Evolutionary conservation across 2,888 invertebrate genomes (phyloP).

Genomic region (Eupithecia insigniata): DNA sequence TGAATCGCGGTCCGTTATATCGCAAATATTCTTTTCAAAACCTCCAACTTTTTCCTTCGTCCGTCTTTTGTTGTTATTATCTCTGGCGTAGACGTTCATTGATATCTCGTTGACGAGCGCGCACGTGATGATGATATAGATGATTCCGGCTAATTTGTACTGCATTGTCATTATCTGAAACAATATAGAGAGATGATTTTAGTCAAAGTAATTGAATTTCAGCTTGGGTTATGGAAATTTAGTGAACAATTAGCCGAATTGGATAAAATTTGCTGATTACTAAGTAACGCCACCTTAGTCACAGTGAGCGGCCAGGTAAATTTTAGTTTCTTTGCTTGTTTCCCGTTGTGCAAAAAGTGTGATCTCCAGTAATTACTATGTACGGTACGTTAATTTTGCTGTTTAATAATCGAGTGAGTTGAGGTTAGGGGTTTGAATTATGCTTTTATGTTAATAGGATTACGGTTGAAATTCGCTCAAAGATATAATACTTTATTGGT

Average conservation of each 20-base stretch:
- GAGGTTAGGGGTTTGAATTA: conserved; percentile 35
- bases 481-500: no score
- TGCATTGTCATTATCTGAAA: conserved; percentile 78
- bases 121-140: conserved; percentile 76
- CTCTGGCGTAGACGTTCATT: conserved; percentile 77
- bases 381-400: conserved; percentile 38
- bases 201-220: conserved; percentile 24
- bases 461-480: no score
- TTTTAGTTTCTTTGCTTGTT: no score
- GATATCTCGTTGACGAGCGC: conserved; percentile 79
- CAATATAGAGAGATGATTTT: conserved; percentile 59
- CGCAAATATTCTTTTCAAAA: conserved; percentile 83
- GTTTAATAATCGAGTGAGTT: conserved; percentile 43
- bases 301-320: no score
- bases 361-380: no score
- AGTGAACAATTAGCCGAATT: neutral
- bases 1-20: conserved; percentile 80
- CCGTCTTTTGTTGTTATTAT: conserved; percentile 70
- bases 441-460: no score
- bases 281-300: no score
- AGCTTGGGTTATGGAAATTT: neutral
- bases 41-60: conserved; percentile 77
- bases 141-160: conserved; percentile 69
- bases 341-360: no score
- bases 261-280: neutral